These are phyloP conservation scores for Morbakka virulenta DNA, from an alignment of 30 jellyfish, hydroid and myxozoan species.

Conservation along the genomic window DNA sequence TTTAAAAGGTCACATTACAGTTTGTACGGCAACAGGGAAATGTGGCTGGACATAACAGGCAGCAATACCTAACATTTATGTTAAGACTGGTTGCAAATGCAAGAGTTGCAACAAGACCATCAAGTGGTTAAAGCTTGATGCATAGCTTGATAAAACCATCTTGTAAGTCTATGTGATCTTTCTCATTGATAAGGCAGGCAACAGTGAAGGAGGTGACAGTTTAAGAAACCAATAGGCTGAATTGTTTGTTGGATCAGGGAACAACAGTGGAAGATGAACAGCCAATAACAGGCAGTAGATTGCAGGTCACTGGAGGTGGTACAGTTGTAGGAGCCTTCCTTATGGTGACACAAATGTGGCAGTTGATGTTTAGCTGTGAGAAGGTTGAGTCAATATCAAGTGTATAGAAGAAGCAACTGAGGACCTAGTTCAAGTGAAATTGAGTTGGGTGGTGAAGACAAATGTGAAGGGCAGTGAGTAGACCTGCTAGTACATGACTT, in stretches of 20 bases:
- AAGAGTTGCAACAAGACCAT: constrained; percentile 13
- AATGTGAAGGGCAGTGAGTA: constrained; percentile 58
- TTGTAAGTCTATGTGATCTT: constrained; percentile 7
- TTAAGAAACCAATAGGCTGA: constrained; percentile 30
- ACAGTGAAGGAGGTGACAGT: constrained; percentile 16
- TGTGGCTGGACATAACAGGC: no score
- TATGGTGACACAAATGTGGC: constrained; percentile 32
- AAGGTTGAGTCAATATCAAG: no score
- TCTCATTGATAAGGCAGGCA: no score
- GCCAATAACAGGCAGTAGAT: constrained; percentile 25
- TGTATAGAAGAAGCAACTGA: constrained; percentile 25
- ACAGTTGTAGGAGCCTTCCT: constrained; percentile 1
- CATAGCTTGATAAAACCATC: constrained; percentile 8
- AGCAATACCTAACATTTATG: no score
- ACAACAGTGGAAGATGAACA: no score
- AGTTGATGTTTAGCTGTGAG: neutral
- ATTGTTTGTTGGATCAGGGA: no score
- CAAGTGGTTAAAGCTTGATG: neutral
- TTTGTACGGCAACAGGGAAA: no score
- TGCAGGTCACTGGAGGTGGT: no score
- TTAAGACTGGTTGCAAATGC: no score
- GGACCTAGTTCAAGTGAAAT: constrained; percentile 10
- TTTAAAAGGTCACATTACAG: no score
- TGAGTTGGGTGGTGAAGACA: constrained; percentile 28
- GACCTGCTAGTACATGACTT: constrained; percentile 18